phyloP scores from a whole-genome alignment of 2,888 invertebrate species.

The Drosophila siamana region DNA sequence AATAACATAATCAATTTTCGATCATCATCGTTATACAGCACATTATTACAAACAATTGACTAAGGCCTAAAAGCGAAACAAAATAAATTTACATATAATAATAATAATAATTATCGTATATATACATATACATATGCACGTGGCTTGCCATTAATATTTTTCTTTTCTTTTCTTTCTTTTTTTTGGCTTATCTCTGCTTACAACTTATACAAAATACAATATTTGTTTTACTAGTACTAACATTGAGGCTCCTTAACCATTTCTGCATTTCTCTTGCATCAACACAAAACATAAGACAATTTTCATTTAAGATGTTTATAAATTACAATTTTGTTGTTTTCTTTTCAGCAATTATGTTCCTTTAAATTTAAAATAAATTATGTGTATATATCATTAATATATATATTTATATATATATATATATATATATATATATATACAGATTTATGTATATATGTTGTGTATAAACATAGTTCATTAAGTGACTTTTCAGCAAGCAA shows the following conservation, averaged over 20 bases:
- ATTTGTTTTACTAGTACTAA: constrained; percentile 32
- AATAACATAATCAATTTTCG: constrained; percentile 68
- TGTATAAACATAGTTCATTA: constrained; percentile 59
- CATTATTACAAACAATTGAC: constrained; percentile 73
- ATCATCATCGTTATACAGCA: constrained; percentile 56
- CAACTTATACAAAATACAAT: constrained; percentile 50
- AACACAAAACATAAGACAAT: constrained; percentile 54
- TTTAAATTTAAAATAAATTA: constrained; percentile 77
- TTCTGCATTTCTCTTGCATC: constrained; percentile 27
- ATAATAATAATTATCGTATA: constrained; percentile 34
- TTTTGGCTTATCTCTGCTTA: constrained; percentile 56
- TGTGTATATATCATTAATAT: constrained; percentile 58
- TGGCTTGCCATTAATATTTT: constrained; percentile 10
- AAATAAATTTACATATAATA: constrained; percentile 27
- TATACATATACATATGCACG: constrained; percentile 35
- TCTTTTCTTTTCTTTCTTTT: not conserved
- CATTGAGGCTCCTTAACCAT: constrained; percentile 30
- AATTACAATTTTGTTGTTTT: constrained; percentile 40
- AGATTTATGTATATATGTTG: constrained; percentile 37
- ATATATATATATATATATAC: too few species aligned
- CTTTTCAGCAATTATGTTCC: constrained; percentile 84
- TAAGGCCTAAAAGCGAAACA: constrained; percentile 76
- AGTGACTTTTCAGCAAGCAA: constrained; percentile 81
- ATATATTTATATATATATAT: constrained; percentile 48
- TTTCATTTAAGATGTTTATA: constrained; percentile 47